Conservation (phyloP, 2,797 vertebrate species). For the Alectoris magna region DNA sequence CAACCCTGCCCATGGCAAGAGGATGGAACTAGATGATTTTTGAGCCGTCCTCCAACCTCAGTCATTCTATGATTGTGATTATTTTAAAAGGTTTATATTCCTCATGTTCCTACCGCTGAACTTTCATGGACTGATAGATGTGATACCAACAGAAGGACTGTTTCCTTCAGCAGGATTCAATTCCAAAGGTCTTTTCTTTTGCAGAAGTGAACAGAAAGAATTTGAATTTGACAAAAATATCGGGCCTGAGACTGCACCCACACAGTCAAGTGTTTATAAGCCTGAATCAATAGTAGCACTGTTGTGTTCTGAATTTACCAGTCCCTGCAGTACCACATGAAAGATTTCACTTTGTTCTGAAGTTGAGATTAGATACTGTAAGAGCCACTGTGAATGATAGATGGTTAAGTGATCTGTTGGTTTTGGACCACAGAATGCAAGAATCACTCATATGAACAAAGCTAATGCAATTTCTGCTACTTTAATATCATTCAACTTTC, state of each 20-base stretch:
- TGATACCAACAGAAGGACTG: not conserved
- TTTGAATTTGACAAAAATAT: not conserved
- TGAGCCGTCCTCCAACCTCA: too few relatives aligned
- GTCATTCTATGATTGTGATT: too few relatives aligned
- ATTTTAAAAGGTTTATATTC: not conserved
- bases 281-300: not conserved
- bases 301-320: slow-evolving; percentile 16
- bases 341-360: slow-evolving; percentile 48
- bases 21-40: too few relatives aligned
- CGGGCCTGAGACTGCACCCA: not conserved
- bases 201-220: not conserved
- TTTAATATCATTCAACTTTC: slow-evolving; percentile 58
- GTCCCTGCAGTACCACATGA: slow-evolving; percentile 40
- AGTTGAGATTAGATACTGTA: slow-evolving; percentile 48
- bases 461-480: slow-evolving; percentile 49
- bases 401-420: slow-evolving; percentile 64
- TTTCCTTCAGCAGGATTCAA: not conserved
- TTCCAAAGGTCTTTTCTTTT: not conserved
- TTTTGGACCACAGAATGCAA: slow-evolving; percentile 48
- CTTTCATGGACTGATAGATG: not conserved
- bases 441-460: slow-evolving; percentile 68
- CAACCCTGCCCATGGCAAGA: too few relatives aligned
- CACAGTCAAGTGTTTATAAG: slow-evolving; percentile 39
- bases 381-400: slow-evolving; percentile 56
- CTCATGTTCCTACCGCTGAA: not conserved